Percentiles rank a stretch among this genome's conserved stretches.
Conservation (phyloP, 1,140 invertebrate species). For the Stegodyphus mimosarum region DNA sequence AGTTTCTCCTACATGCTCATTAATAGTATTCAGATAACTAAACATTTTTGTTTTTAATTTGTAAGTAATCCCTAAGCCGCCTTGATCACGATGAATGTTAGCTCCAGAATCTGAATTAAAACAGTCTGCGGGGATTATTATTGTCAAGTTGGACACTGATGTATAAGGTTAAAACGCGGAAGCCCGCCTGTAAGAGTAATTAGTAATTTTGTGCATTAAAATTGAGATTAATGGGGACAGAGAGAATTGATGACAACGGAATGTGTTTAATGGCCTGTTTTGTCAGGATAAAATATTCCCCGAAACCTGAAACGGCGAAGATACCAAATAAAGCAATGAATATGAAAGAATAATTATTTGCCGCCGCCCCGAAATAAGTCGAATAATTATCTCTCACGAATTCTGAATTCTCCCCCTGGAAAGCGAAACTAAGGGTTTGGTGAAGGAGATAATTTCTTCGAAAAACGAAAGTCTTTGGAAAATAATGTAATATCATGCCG, state of each 20-base stretch:
- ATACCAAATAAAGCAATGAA: conserved; percentile 60
- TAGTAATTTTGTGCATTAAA: conserved; percentile 59
- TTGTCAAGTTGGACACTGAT: conserved; percentile 57
- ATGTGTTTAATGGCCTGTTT: conserved; percentile 59
- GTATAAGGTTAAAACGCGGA: conserved; percentile 36
- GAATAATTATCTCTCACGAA: conserved; percentile 40
- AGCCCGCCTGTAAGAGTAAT: conserved; percentile 53
- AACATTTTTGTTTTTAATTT: conserved; percentile 6
- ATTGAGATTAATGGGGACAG: conserved; percentile 48
- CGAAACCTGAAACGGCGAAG: conserved; percentile 58
- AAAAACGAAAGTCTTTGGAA: conserved; percentile 22
- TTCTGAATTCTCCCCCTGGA: background rate
- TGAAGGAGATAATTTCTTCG: conserved; percentile 25
- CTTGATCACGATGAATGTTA: conserved; percentile 47
- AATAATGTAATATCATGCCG: too few relatives aligned
- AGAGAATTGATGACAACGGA: conserved; percentile 58
- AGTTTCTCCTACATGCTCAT: too few relatives aligned
- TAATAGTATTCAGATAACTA: background rate
- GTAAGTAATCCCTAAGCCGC: background rate
- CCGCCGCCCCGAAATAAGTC: background rate
- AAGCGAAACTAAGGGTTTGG: background rate
- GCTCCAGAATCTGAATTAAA: conserved; percentile 55
- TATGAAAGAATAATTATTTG: conserved; percentile 60
- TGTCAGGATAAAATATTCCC: conserved; percentile 58
- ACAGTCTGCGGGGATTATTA: conserved; percentile 55